A percentile compares a stretch with the other conserved stretches of the same genome.
phyloP scores from a whole-genome alignment of 1,140 invertebrate species.

The Meloidogyne floridensis region DNA sequence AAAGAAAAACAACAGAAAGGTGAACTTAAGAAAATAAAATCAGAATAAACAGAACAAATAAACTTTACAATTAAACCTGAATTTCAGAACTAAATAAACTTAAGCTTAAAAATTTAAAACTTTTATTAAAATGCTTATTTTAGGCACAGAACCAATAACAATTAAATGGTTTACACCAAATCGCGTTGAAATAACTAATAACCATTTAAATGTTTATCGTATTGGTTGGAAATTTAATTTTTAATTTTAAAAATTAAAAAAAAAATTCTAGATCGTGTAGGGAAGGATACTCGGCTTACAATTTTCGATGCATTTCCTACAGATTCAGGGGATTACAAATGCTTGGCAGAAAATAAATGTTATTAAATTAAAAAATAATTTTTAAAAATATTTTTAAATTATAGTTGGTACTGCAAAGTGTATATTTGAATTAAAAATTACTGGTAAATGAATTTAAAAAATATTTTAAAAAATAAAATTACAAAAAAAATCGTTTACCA shows the following conservation, averaged over 20 bases:
- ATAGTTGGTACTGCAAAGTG: constrained; percentile 24
- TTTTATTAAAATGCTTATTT: constrained; percentile 19
- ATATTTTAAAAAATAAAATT: too few relatives aligned
- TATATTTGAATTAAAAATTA: constrained; percentile 24
- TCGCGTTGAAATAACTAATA: constrained; percentile 45
- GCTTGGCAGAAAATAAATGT: constrained; percentile 79
- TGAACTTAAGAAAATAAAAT: too few relatives aligned
- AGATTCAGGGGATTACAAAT: constrained; percentile 87
- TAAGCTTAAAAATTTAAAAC: too few relatives aligned
- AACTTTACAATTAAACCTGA: too few relatives aligned
- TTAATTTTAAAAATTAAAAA: not conserved
- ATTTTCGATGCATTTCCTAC: constrained; percentile 86
- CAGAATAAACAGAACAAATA: too few relatives aligned
- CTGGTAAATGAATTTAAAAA: not conserved
- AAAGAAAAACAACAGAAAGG: too few relatives aligned
- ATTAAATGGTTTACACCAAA: constrained; percentile 54
- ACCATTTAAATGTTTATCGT: constrained; percentile 43
- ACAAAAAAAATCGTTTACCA: too few relatives aligned
- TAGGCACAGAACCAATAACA: constrained; percentile 54
- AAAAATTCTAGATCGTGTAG: constrained; percentile 20
- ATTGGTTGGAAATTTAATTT: constrained; percentile 33
- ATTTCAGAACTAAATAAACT: too few relatives aligned
- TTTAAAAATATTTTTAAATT: constrained; percentile 3
- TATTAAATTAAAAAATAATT: constrained; percentile 1
- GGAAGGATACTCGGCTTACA: constrained; percentile 72